Percentiles rank a stretch among this genome's conserved stretches.
phyloP scores from a whole-genome alignment of 2,797 vertebrate genomes.

The Hoplostethus atlanticus region DNA sequence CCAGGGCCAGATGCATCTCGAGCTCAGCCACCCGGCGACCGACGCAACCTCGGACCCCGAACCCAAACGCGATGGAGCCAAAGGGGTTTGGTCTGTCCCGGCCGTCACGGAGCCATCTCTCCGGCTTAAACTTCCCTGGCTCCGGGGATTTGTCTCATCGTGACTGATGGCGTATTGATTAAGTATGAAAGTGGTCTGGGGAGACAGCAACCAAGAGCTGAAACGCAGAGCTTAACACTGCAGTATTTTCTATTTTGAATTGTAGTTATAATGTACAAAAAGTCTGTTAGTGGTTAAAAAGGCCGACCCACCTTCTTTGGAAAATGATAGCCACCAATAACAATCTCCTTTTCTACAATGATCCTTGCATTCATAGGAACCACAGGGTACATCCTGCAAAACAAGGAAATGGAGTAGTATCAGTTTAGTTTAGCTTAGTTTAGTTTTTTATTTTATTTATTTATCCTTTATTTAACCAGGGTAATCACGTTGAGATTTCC shows the following conservation, averaged over 20 bases:
- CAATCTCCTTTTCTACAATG: conserved; percentile 63
- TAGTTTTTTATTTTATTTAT: too few species aligned
- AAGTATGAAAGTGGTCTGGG: conserved; percentile 79
- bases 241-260: neutral
- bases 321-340: conserved; percentile 80
- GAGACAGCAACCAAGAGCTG: conserved; percentile 16
- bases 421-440: too few species aligned
- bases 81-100: conserved; percentile 74
- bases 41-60: conserved; percentile 83
- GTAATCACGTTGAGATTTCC: too few species aligned
- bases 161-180: conserved; percentile 82
- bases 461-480: too few species aligned
- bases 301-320: conserved; percentile 75
- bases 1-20: conserved; percentile 82
- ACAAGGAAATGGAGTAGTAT: conserved; percentile 3
- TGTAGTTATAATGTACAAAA: neutral
- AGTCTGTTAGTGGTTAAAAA: neutral
- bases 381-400: conserved; percentile 85
- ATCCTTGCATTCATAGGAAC: conserved; percentile 80
- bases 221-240: neutral
- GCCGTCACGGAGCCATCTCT: conserved; percentile 82
- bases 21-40: conserved; percentile 86
- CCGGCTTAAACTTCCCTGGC: conserved; percentile 77
- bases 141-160: conserved; percentile 81
- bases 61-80: conserved; percentile 84